phyloP scores from a whole-genome alignment of 35 echinoderm and acorn worm species.

The Ophiothrix spiculata region DNA sequence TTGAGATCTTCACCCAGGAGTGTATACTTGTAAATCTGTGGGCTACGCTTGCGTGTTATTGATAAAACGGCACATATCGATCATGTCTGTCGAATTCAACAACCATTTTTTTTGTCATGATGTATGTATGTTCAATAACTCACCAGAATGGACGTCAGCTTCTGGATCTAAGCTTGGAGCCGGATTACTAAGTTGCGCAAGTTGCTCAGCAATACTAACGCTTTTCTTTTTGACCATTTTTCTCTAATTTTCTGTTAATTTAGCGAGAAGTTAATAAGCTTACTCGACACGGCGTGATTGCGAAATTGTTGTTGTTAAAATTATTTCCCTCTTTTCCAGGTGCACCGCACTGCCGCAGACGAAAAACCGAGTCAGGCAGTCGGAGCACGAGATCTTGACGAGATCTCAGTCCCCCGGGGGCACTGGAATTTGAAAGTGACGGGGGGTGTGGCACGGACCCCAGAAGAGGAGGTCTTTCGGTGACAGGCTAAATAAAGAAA shows the following conservation, averaged over 20 bases:
- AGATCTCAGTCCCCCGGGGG: no score
- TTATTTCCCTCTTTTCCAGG: not conserved
- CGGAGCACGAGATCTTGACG: no score
- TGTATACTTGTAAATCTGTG: not conserved
- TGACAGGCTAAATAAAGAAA: no score
- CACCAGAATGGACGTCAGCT: constrained; percentile 33
- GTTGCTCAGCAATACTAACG: constrained; percentile 37
- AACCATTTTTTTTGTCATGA: not conserved
- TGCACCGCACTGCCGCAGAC: no score
- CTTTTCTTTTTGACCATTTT: not conserved
- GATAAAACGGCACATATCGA: not conserved
- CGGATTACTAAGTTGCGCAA: constrained; percentile 44
- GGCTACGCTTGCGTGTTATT: not conserved
- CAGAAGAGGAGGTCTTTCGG: no score
- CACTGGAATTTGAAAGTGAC: no score
- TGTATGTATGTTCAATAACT: not conserved
- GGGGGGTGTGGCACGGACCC: no score
- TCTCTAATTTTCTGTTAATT: not conserved
- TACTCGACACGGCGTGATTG: not conserved
- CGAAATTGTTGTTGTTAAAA: not conserved
- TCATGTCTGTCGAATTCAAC: not conserved
- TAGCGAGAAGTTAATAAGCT: not conserved
- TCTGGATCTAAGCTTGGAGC: constrained; percentile 28
- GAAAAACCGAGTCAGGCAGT: no score
- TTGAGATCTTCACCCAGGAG: not conserved